These are phyloP conservation scores for Carollia perspicillata DNA, from an alignment of 2,113 vertebrate species.

Conservation along the genomic window DNA sequence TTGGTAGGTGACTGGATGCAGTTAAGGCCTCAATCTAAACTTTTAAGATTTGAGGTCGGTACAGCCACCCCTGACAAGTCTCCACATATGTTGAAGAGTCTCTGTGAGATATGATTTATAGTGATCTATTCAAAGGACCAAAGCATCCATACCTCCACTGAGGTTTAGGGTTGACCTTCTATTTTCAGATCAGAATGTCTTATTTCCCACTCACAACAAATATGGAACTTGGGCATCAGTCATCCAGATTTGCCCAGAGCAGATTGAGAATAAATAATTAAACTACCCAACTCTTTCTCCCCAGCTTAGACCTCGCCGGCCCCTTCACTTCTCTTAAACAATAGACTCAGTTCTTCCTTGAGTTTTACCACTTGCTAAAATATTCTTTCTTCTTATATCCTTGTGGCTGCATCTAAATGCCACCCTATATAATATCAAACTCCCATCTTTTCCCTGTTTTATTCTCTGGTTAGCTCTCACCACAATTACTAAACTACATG, in stretches of 20 bases:
- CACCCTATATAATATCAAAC: neutral
- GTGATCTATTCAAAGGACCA: neutral
- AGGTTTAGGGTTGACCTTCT: neutral
- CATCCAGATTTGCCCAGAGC: neutral
- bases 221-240: neutral
- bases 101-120: neutral
- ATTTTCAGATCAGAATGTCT: neutral
- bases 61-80: neutral
- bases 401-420: neutral
- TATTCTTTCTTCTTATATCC: neutral
- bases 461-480: neutral
- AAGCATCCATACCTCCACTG: neutral
- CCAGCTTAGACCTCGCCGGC: neutral
- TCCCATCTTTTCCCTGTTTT: neutral
- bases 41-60: neutral
- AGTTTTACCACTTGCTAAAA: neutral
- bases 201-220: neutral
- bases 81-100: neutral
- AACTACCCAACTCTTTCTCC: neutral
- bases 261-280: neutral
- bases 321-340: neutral
- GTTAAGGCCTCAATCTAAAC: neutral
- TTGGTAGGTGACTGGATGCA: neutral
- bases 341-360: neutral
- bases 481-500: neutral